Evolutionary conservation across 2,888 invertebrate genomes (phyloP), one percentile per base, ranked within the genome.

Genomic region (Ophion costatus): DNA sequence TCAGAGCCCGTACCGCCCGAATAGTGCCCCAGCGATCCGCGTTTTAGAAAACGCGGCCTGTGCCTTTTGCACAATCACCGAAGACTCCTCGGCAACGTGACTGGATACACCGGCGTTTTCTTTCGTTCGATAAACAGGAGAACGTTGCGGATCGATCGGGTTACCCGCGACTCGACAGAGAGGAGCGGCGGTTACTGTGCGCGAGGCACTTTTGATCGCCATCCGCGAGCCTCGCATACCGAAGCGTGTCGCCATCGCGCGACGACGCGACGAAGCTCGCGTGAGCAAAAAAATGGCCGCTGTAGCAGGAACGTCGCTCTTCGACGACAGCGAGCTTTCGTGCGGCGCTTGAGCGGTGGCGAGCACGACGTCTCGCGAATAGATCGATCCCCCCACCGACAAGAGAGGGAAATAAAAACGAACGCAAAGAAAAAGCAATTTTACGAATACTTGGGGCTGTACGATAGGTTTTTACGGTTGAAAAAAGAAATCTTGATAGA

Each of bases 271-370:
- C 76, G 33, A 80, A 87, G 82, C 83, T 63, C 80, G 66, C 70
- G 20, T 45, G 17, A 56, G 29, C 22, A 79, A 57, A 71, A 84
- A 87, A 85, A 87, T 86, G 88, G 87, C 87, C 33, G 85, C 85
- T 83, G 82, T 80, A 38, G 85, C 76, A 45, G 70, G 75, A 81
- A 74, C 83, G 77, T 67, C 79, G 87, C 75, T 69, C 79, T 74
- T 85, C 76, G 81, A 57, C 63, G 66, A 51, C 59, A 22, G 51
- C 82, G 82, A 80, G 82, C 77, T 86, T 86, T 87, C 85, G 88
- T 86, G 82, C 86, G 87, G 87, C 84, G 83, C 82, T 86, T 80
- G 51, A 87, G 86, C 86, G 86, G 80, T 79, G 71, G 80, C 85
- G 88, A 87, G 82, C 84, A 86, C 86, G 83, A 82, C 83, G 85